phyloP scores from a whole-genome alignment of 2,888 invertebrate genomes.

The Neocrepidodera transversa region DNA sequence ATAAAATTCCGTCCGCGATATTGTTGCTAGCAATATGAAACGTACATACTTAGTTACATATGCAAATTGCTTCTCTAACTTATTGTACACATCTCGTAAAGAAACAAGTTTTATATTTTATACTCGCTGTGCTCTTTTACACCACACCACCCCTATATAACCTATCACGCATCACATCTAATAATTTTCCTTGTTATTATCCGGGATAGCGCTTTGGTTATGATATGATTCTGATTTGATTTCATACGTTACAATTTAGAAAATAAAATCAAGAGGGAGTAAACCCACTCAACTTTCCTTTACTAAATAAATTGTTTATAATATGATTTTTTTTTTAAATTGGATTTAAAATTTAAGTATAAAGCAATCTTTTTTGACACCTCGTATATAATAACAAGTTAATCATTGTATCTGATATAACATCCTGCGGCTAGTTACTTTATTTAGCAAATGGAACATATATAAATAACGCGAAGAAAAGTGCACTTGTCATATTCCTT shows the following conservation, averaged over 20 bases:
- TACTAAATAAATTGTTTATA: no score
- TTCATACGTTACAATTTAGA: neutral
- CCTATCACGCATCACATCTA: constrained; percentile 27
- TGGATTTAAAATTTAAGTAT: no score
- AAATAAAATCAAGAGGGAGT: no score
- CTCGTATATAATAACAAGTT: constrained; percentile 22
- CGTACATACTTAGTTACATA: constrained; percentile 55
- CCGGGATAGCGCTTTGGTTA: neutral
- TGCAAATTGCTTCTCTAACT: constrained; percentile 61
- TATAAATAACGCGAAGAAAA: constrained; percentile 37
- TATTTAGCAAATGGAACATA: constrained; percentile 35
- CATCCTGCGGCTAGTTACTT: constrained; percentile 32
- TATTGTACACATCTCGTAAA: constrained; percentile 56
- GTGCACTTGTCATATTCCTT: constrained; percentile 34
- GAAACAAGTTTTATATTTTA: constrained; percentile 43
- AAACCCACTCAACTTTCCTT: no score
- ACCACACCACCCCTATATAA: constrained; percentile 4
- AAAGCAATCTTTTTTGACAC: no score
- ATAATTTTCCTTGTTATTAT: constrained; percentile 25
- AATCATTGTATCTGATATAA: constrained; percentile 26
- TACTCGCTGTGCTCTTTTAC: constrained; percentile 2
- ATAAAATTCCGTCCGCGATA: constrained; percentile 37
- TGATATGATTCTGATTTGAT: neutral
- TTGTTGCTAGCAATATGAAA: constrained; percentile 31
- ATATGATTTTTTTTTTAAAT: no score